Evolutionary conservation across 1,140 invertebrate species (phyloP), one percentile per base, ranked within the genome.

Genomic region (Drosophila biarmipes): DNA sequence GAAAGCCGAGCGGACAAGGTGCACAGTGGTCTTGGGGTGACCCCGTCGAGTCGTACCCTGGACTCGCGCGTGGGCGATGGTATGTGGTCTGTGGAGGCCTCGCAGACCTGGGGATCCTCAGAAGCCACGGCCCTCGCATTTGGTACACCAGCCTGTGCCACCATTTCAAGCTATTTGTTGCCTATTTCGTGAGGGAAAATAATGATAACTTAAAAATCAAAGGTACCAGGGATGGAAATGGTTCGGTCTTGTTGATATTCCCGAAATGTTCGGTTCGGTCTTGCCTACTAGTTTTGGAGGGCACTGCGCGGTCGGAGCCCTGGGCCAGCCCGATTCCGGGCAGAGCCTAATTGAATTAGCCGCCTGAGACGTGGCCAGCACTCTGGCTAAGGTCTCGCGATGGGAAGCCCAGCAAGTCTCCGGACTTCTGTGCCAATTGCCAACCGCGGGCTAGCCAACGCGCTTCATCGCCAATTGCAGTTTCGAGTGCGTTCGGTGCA

Each of bases 401-500:
- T 48, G 31, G 27, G 82, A 68, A 82, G 84, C 82, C 82, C 55
- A 82, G 27, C 66, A 59, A 67, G 58, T 52, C 64, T 48, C 14
- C 19, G 11, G 48, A 34, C 58, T 56, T 51, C 37, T 53, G 54
- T 71, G 42, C 51, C 63, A 46, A 59, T 53, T 46, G 71, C 52
- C 69, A 55, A 56, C 56, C 48, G 48, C 29, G 7, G 48, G 17
- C 27, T 4, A 34, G 45, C 42, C 72, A 67, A 51, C 38, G 27
- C 40, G 59, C 66, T 74, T 42, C 27, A 67, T 21, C 62, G 71
- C 42, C 84, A 87, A 87, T 87, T 87, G 84, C 82, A 82, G 55
- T 87, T 87, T 64, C 73, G 74, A 78, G 73, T 89, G 82, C 82
- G 82, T 89, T 87, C 75, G 82, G 79, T 82, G 82, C 82, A 87